Evolutionary conservation across 2,888 invertebrate genomes (phyloP).

Genomic region (Cenopis cana): DNA sequence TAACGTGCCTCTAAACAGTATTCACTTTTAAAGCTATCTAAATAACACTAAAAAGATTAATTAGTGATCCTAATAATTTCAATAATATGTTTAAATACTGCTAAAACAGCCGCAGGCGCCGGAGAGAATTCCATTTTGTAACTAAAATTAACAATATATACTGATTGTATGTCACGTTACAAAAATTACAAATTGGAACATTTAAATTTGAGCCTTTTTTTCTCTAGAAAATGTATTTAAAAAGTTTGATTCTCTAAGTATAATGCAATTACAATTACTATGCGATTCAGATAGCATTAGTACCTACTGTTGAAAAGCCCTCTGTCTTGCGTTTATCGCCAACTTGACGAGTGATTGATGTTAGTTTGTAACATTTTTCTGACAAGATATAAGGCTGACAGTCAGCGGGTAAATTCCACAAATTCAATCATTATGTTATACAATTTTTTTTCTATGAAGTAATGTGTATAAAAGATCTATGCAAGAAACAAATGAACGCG

Average conservation of each 20-base stretch:
- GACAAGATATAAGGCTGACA: no score
- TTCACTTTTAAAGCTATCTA: background rate
- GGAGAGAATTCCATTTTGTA: background rate
- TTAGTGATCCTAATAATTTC: background rate
- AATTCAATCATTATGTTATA: no score
- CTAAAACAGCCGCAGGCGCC: background rate
- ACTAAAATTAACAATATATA: background rate
- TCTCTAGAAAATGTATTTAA: background rate
- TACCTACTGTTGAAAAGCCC: no score
- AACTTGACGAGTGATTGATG: no score
- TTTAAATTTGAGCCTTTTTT: no score
- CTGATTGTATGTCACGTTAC: background rate
- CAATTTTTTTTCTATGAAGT: no score
- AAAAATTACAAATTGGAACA: background rate
- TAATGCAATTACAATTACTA: background rate
- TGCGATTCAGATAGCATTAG: no score
- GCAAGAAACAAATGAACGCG: no score
- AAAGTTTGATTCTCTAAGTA: background rate
- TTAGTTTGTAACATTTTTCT: no score
- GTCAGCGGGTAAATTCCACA: no score
- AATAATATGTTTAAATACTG: conserved; percentile 1
- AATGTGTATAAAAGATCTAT: no score
- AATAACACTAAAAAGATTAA: background rate
- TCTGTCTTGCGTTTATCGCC: no score
- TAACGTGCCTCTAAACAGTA: background rate